Percentiles rank a stretch among this genome's conserved stretches.
Evolutionary conservation across 2,113 vertebrate species (phyloP).

Genomic region (Piaya cayana): DNA sequence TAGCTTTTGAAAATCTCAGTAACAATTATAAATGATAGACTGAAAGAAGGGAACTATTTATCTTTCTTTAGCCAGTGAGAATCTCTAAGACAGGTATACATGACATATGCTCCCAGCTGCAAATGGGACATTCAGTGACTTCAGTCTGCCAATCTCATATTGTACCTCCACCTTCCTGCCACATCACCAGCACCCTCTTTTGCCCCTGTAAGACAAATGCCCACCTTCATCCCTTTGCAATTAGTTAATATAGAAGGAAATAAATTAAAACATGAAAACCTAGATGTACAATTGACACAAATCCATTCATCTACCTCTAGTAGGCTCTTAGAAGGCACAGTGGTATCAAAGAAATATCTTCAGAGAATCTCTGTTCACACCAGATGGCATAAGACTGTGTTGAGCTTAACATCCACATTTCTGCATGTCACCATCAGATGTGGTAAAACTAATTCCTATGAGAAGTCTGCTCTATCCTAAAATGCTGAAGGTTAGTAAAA

Average conservation of each 20-base stretch:
- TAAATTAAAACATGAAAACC: neutral
- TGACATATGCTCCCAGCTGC: neutral
- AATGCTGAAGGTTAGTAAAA: neutral
- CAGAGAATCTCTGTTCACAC: neutral
- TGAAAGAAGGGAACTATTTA: neutral
- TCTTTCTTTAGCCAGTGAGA: neutral
- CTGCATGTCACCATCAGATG: neutral
- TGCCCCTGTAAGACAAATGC: neutral
- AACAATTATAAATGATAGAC: neutral
- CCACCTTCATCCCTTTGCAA: neutral
- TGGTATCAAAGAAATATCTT: neutral
- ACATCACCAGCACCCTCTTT: neutral
- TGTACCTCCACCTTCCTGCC: neutral
- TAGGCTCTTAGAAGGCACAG: neutral
- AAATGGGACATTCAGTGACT: neutral
- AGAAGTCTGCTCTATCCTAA: neutral
- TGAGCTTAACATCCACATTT: neutral
- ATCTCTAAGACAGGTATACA: neutral
- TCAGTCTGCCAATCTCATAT: neutral
- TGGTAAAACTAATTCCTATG: neutral
- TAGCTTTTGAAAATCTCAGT: neutral
- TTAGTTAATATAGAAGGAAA: neutral
- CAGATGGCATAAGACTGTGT: rapidly evolving
- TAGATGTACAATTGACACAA: neutral
- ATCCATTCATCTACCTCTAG: neutral